phyloP scores from a whole-genome alignment of 2,113 vertebrate genomes.

The Hemicordylus capensis region DNA sequence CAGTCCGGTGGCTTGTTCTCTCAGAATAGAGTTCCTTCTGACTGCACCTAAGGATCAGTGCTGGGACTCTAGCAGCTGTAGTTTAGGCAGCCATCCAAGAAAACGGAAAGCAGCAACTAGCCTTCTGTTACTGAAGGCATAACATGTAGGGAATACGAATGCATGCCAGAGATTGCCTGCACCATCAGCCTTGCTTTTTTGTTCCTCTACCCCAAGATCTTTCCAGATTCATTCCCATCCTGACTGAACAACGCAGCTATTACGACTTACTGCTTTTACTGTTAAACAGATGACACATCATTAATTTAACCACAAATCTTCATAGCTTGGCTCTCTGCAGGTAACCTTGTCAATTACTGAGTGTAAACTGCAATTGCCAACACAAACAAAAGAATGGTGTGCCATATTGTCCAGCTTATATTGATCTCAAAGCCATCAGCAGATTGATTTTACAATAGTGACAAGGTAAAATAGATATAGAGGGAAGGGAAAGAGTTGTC shows the following conservation, averaged over 20 bases:
- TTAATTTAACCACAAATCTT: constrained; percentile 36
- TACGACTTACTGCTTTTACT: constrained; percentile 14
- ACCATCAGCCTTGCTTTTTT: neutral
- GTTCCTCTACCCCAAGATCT: constrained; percentile 3
- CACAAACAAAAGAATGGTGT: constrained; percentile 47
- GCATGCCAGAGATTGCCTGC: constrained; percentile 6
- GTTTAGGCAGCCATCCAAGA: constrained; percentile 42
- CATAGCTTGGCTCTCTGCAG: constrained; percentile 6
- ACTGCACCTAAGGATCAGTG: neutral
- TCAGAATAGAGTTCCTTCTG: constrained; percentile 24
- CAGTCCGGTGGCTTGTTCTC: constrained; percentile 11
- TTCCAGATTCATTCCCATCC: constrained; percentile 32
- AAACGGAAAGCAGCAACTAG: constrained; percentile 1
- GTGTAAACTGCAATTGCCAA: neutral
- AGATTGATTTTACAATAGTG: constrained; percentile 57
- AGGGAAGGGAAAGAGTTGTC: neutral
- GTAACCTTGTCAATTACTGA: constrained; percentile 46
- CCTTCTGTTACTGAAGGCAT: neutral
- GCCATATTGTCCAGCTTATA: constrained; percentile 37
- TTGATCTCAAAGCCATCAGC: constrained; percentile 52
- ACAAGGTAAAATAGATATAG: constrained; percentile 48
- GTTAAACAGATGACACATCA: constrained; percentile 21
- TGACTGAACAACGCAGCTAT: constrained; percentile 13
- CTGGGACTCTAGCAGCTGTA: neutral
- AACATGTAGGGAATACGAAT: neutral